phyloP scores from a whole-genome alignment of 2,797 vertebrate species.

The Australoheros facetus region DNA sequence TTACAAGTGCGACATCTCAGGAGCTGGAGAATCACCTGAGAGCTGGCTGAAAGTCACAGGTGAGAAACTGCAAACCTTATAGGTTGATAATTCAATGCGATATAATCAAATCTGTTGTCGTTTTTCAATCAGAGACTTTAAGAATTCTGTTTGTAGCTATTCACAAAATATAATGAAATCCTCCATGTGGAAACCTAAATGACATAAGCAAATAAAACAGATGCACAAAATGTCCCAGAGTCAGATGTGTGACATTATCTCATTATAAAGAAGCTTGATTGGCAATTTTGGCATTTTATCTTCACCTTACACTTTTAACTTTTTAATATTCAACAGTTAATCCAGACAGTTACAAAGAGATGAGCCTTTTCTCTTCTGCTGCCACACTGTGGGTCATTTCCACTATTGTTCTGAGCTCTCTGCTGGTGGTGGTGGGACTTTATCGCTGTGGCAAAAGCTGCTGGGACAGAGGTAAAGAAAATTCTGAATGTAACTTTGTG shows the following conservation, averaged over 20 bases:
- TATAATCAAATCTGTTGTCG: background rate
- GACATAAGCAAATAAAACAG: background rate
- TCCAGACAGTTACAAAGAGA: fast-evolving
- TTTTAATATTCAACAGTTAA: background rate
- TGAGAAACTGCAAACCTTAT: background rate
- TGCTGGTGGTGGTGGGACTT: background rate
- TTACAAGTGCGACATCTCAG: background rate
- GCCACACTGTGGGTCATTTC: background rate
- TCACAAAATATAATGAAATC: background rate
- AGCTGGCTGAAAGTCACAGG: background rate
- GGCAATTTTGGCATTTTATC: background rate
- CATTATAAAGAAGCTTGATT: background rate
- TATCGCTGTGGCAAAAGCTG: background rate
- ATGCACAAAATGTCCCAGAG: too few relatives aligned
- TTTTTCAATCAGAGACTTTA: background rate
- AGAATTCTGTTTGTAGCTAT: background rate
- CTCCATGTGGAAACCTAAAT: background rate
- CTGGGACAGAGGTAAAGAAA: background rate
- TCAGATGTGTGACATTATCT: background rate
- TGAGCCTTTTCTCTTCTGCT: fast-evolving
- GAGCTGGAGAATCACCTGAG: background rate
- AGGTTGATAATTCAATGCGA: fast-evolving
- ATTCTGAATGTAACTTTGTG: background rate
- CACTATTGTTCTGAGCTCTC: background rate
- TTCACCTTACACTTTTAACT: background rate